Conservation (phyloP, 2,113 vertebrate genomes). For the Notiomystis cincta region DNA sequence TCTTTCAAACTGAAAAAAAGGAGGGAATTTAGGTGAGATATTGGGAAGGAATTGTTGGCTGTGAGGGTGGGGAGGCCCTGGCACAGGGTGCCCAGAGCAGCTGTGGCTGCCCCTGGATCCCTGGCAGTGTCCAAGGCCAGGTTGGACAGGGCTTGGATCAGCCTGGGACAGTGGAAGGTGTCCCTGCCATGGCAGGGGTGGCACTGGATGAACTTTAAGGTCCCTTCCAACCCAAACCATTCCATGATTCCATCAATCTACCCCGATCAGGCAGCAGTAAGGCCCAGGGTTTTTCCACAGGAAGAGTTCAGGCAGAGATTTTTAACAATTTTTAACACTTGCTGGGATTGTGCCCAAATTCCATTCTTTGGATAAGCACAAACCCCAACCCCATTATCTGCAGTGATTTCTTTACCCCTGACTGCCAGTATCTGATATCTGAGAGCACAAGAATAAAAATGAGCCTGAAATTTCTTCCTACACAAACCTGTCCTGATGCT, state of each 20-base stretch:
- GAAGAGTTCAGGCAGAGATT: not conserved
- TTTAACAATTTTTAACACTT: not conserved
- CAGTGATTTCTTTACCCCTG: not conserved
- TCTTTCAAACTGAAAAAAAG: not conserved
- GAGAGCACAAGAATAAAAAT: not conserved
- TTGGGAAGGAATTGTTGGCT: not conserved
- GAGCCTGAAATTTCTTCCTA: not conserved
- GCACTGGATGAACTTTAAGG: rapidly evolving
- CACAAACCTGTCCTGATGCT: not conserved
- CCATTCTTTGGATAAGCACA: not conserved
- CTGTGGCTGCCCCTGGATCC: not conserved
- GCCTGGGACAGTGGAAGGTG: not conserved
- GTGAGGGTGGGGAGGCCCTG: not conserved
- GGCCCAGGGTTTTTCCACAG: too few relatives aligned
- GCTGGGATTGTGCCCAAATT: not conserved
- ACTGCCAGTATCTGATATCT: not conserved
- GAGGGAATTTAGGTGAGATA: not conserved
- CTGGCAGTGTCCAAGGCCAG: not conserved
- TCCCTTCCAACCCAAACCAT: not conserved
- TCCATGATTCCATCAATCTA: not conserved
- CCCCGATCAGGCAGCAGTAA: not conserved
- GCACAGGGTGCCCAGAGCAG: not conserved
- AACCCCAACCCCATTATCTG: not conserved
- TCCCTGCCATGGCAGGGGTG: not conserved
- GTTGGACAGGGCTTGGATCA: not conserved